Evolutionary conservation across 2,888 invertebrate species (phyloP), one percentile per base, ranked within the genome.

Genomic region (Cremastinae sp.): DNA sequence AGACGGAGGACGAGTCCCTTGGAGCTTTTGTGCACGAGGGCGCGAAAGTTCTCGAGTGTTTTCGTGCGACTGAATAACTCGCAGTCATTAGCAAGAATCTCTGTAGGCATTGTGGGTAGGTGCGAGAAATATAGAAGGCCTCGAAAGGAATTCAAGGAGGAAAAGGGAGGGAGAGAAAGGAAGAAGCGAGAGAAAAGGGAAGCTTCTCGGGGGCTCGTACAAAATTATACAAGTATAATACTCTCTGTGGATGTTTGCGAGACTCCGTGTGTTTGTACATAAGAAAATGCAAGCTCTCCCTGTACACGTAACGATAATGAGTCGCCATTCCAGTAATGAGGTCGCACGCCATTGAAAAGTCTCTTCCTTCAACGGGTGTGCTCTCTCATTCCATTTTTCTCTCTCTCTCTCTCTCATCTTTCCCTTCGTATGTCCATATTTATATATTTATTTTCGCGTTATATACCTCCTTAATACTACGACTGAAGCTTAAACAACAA

Each of bases 281-380:
- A 51, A 82, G 78, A 83, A 82, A 84, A 83, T 83, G 83, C 83
- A 82, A 83, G 80, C 76, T 16, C 81, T 81, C 81, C 80, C 75
- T 79, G 73, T 82, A 80, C 80, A 81, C 80, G 80, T 84, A 83
- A 85, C 87, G 85, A 84, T 88, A 88, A 88, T 85, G 88, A 87
- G 85, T 85, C 81, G n/a, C 83, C 85, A 87, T 88, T 87, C 86
- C 84, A 83, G 86, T 88, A 88, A 88, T 87, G 87, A 88, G 88
- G 87, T 88, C 86, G 86, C 87, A 81, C 84, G 68, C 85, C 84
- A 84, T 85, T 85, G 84, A 85, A 84, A 85, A 76, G 74, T 62
- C 68, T 65, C 66, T 69, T 69, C 53, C 73, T 51, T 58, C 47
- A 39, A 37, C 28, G 51, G 12, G 16, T 16, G 9, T 39, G 1